Conservation (phyloP, 1,140 invertebrate genomes). For the Dinoponera quadriceps region DNA sequence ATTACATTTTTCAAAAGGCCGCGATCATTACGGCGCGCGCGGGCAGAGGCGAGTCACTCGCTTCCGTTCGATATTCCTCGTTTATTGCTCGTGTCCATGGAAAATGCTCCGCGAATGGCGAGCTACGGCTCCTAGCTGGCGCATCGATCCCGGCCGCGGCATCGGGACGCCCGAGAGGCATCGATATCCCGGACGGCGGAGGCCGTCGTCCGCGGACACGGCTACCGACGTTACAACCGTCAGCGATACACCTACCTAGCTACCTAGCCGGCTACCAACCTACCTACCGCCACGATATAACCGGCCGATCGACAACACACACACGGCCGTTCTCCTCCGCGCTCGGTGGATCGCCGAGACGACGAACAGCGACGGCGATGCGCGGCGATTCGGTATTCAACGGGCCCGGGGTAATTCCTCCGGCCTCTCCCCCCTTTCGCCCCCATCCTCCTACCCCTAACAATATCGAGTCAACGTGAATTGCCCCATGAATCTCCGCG, state of each 20-base stretch:
- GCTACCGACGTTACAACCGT: slow-evolving; percentile 58
- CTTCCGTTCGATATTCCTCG: slow-evolving; percentile 47
- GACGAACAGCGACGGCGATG: slow-evolving; percentile 67
- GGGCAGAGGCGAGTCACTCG: background rate
- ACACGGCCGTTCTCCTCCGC: slow-evolving; percentile 35
- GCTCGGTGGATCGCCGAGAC: slow-evolving; percentile 68
- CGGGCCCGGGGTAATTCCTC: slow-evolving; percentile 75
- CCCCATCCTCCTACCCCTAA: slow-evolving; percentile 55
- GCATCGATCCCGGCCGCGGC: slow-evolving; percentile 28
- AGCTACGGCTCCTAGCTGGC: background rate
- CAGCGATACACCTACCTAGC: slow-evolving; percentile 30
- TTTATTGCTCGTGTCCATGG: slow-evolving; percentile 57
- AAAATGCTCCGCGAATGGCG: slow-evolving; percentile 49
- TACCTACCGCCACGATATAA: too few relatives aligned
- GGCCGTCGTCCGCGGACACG: slow-evolving; percentile 58
- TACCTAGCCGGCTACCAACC: too few relatives aligned
- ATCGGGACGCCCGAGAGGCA: slow-evolving; percentile 18
- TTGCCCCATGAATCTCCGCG: slow-evolving; percentile 81
- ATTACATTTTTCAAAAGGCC: slow-evolving; percentile 49
- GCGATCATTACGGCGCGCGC: slow-evolving; percentile 19
- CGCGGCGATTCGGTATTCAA: slow-evolving; percentile 76
- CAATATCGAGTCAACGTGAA: slow-evolving; percentile 82
- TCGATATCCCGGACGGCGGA: slow-evolving; percentile 35
- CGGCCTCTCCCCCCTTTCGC: slow-evolving; percentile 4
- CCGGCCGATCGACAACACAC: slow-evolving; percentile 32